Evolutionary conservation across 2,797 vertebrate genomes (phyloP).

Genomic region (Pangasius mekongensis): DNA sequence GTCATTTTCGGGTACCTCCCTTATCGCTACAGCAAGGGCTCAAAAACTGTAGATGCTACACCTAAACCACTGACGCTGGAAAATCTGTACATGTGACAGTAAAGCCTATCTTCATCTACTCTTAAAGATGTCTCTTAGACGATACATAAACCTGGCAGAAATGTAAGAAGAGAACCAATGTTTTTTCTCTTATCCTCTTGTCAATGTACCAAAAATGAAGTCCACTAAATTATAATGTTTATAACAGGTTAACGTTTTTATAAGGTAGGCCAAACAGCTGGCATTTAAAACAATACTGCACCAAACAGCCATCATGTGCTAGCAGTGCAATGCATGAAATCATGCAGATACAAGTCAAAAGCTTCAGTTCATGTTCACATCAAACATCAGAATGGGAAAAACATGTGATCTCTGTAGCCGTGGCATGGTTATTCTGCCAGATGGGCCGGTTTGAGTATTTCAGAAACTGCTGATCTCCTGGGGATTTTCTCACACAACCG

Average conservation of each 20-base stretch:
- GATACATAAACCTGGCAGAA: no score
- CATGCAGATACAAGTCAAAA: neutral
- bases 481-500: neutral
- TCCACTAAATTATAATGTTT: neutral
- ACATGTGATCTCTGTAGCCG: neutral
- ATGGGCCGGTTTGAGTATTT: neutral
- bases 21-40: neutral
- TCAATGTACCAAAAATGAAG: neutral
- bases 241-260: neutral
- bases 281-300: neutral
- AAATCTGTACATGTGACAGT: no score
- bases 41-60: neutral
- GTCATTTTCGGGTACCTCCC: neutral
- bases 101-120: no score
- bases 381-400: no score
- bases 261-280: neutral
- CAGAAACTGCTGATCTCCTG: neutral
- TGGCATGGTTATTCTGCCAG: neutral
- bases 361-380: neutral
- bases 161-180: no score
- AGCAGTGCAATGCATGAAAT: neutral
- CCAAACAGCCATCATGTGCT: neutral
- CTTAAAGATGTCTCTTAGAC: no score
- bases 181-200: neutral
- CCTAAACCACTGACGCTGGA: no score